Evolutionary conservation across 2,888 invertebrate species (phyloP).

Genomic region (Baccha elongata): DNA sequence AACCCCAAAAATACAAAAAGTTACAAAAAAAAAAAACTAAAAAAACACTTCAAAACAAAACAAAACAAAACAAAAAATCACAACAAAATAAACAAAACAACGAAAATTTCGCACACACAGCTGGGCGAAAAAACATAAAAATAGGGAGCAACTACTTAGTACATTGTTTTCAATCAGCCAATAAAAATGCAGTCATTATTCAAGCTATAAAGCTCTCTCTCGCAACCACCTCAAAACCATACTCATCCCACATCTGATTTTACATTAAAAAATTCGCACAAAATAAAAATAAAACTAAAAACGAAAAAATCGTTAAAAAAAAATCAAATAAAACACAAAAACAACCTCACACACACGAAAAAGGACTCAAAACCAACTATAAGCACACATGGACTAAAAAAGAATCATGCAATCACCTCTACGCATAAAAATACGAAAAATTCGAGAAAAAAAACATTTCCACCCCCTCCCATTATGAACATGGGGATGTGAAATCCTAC

Average conservation of each 20-base stretch:
- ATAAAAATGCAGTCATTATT: slow-evolving; percentile 82
- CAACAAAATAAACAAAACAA: slow-evolving; percentile 59
- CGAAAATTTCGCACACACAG: slow-evolving; percentile 73
- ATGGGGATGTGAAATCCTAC: background rate
- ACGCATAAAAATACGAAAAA: slow-evolving; percentile 72
- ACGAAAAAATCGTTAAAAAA: slow-evolving; percentile 58
- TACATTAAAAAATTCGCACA: slow-evolving; percentile 68
- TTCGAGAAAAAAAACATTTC: slow-evolving; percentile 36
- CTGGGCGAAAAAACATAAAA: slow-evolving; percentile 76
- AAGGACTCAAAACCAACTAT: slow-evolving; percentile 67
- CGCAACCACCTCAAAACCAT: slow-evolving; percentile 50
- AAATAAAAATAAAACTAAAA: slow-evolving; percentile 66
- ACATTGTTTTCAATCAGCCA: slow-evolving; percentile 81
- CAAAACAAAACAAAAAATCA: slow-evolving; percentile 31
- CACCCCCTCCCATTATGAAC: background rate
- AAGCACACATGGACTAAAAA: slow-evolving; percentile 27
- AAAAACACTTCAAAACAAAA: slow-evolving; percentile 49
- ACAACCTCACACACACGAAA: slow-evolving; percentile 67
- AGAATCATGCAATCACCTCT: slow-evolving; percentile 45
- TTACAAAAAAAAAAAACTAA: slow-evolving; percentile 66
- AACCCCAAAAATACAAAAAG: slow-evolving; percentile 71
- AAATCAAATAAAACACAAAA: slow-evolving; percentile 68
- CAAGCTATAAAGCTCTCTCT: slow-evolving; percentile 75
- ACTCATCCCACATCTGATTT: slow-evolving; percentile 24
- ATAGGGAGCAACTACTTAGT: slow-evolving; percentile 79